Conservation (phyloP, 2,888 invertebrate genomes). For the Nomada fabriciana region DNA sequence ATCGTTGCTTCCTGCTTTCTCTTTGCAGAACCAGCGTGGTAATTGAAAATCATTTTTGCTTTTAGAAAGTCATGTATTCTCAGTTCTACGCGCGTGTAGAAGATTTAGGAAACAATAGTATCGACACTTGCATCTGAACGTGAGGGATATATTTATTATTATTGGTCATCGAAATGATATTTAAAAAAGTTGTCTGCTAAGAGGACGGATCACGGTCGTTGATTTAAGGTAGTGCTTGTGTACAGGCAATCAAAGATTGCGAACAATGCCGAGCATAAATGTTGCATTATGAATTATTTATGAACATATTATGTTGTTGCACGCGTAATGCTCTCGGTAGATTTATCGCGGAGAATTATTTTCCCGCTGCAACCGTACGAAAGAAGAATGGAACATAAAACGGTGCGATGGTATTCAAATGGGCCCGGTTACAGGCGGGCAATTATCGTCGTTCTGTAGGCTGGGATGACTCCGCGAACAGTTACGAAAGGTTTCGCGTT, state of each 20-base stretch:
- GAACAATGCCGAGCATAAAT: conserved; percentile 45
- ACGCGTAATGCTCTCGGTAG: conserved; percentile 22
- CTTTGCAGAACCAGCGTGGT: not conserved
- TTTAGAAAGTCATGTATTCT: not conserved
- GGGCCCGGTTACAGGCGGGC: conserved; percentile 54
- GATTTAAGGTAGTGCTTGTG: not conserved
- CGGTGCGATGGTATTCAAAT: conserved; percentile 74
- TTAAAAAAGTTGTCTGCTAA: not conserved
- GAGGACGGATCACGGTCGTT: not conserved
- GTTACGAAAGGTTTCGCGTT: conserved; percentile 14
- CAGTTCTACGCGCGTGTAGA: no score
- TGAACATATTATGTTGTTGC: conserved; percentile 37
- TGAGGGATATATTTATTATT: no score
- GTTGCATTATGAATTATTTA: conserved; percentile 52
- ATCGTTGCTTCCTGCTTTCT: conserved; percentile 24
- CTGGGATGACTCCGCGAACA: not conserved
- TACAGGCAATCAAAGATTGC: conserved; percentile 32
- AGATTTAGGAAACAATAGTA: no score
- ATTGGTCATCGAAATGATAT: not conserved
- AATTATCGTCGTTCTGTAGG: conserved; percentile 31
- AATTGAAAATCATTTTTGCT: not conserved
- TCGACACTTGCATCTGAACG: no score
- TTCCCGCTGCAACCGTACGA: conserved; percentile 15
- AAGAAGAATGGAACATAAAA: conserved; percentile 66
- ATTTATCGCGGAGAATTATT: conserved; percentile 47